Conservation (phyloP, 2,888 invertebrate genomes). For the Melipona bicolor region DNA sequence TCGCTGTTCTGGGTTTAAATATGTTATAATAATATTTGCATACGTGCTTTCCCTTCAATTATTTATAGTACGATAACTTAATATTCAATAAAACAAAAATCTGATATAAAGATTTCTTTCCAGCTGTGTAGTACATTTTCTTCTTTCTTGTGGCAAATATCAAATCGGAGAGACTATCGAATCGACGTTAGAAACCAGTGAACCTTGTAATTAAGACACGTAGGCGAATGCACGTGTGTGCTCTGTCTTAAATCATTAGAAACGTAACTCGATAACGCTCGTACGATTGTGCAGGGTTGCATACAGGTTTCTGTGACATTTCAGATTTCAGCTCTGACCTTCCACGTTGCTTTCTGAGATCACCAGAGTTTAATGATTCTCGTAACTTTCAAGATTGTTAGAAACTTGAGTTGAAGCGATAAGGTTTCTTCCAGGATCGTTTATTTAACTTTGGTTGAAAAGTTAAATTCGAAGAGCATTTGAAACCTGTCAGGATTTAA, state of each 20-base stretch:
- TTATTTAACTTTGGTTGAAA: no score
- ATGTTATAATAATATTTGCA: no score
- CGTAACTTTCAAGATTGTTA: conserved; percentile 1
- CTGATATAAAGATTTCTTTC: no score
- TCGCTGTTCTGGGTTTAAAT: no score
- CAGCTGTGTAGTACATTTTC: no score
- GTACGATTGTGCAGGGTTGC: conserved; percentile 5
- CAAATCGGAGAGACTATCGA: conserved; percentile 29
- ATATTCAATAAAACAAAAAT: no score
- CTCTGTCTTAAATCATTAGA: conserved; percentile 63
- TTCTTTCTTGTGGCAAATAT: neutral
- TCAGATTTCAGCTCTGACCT: conserved; percentile 50
- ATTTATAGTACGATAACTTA: no score
- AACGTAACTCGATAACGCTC: conserved; percentile 43
- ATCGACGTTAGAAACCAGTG: conserved; percentile 33
- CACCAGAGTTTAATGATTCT: conserved; percentile 22
- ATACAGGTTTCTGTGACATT: conserved; percentile 61
- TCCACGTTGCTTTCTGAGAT: conserved; percentile 37
- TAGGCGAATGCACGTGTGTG: conserved; percentile 15
- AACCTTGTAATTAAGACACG: conserved; percentile 53
- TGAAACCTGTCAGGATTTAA: no score
- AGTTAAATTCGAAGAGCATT: no score
- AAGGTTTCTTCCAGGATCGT: no score
- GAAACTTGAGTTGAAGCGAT: neutral
- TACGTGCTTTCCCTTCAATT: no score